These are phyloP conservation scores for Centropyge bicolor DNA, from an alignment of 2,797 vertebrate species.

Conservation along the genomic window DNA sequence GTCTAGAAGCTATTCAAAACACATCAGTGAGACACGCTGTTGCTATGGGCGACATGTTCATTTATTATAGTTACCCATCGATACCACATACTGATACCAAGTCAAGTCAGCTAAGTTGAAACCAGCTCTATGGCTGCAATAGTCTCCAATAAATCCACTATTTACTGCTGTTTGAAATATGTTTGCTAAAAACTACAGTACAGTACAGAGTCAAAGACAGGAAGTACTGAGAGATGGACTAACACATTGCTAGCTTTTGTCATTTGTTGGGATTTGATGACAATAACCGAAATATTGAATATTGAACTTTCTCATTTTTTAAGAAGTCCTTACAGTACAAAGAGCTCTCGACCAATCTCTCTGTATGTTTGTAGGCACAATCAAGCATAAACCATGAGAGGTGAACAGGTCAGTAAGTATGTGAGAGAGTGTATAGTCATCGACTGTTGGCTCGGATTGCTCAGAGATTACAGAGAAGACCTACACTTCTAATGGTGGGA, in stretches of 20 bases:
- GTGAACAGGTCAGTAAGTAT: conserved; percentile 16
- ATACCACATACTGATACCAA: not conserved
- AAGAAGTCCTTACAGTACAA: not conserved
- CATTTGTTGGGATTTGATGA: no score
- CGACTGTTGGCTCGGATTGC: not conserved
- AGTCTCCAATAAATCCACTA: not conserved
- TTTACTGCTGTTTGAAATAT: not conserved
- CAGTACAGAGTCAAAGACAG: no score
- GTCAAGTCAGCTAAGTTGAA: no score
- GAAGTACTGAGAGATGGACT: no score
- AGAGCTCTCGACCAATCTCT: not conserved
- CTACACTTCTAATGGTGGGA: conserved; percentile 1
- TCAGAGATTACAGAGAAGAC: not conserved
- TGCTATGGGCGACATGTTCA: not conserved
- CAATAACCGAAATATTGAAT: no score
- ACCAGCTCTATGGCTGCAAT: not conserved
- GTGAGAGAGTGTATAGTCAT: conserved; percentile 1
- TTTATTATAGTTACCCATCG: not conserved
- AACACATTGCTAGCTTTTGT: no score
- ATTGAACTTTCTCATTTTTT: not conserved
- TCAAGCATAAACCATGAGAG: conserved; percentile 13
- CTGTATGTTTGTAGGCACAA: not conserved
- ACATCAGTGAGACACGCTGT: not conserved
- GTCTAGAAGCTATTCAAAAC: not conserved
- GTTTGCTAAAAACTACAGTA: not conserved